phyloP scores from a whole-genome alignment of 1,140 invertebrate genomes.

The Melanaphis sacchari region DNA sequence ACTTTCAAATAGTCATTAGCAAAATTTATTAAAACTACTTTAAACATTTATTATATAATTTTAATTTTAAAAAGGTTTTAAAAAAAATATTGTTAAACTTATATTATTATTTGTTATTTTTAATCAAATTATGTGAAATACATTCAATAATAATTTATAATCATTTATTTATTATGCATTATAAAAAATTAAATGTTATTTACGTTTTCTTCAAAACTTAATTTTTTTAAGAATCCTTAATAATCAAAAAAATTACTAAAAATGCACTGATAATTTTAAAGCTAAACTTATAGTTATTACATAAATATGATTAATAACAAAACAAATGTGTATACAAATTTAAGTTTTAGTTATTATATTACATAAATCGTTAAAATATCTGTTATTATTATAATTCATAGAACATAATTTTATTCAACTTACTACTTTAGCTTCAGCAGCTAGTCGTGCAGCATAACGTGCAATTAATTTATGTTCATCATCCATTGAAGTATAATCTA shows the following conservation, averaged over 20 bases:
- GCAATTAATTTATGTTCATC: slow-evolving; percentile 97
- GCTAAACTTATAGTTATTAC: neutral
- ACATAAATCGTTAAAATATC: slow-evolving; percentile 39
- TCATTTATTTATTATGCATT: too few relatives aligned
- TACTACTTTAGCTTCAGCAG: slow-evolving; percentile 87
- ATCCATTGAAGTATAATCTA: slow-evolving; percentile 71
- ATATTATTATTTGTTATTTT: too few relatives aligned
- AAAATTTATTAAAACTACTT: too few relatives aligned
- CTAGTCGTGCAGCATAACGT: slow-evolving; percentile 90
- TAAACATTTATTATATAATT: too few relatives aligned
- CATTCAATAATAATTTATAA: too few relatives aligned
- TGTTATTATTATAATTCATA: neutral
- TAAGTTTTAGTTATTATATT: neutral
- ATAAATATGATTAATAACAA: neutral
- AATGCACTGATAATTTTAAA: neutral
- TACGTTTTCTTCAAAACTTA: too few relatives aligned
- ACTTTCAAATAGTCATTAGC: too few relatives aligned
- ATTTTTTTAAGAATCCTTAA: neutral
- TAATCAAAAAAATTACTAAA: neutral
- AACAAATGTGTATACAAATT: neutral
- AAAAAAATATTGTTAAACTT: too few relatives aligned
- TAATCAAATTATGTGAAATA: too few relatives aligned
- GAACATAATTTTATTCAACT: slow-evolving; percentile 63
- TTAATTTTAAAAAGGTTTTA: too few relatives aligned
- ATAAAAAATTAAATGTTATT: too few relatives aligned